Base-by-base conservation (phyloP, 2,888 invertebrate species). In the Trissolcus japonicus region DNA sequence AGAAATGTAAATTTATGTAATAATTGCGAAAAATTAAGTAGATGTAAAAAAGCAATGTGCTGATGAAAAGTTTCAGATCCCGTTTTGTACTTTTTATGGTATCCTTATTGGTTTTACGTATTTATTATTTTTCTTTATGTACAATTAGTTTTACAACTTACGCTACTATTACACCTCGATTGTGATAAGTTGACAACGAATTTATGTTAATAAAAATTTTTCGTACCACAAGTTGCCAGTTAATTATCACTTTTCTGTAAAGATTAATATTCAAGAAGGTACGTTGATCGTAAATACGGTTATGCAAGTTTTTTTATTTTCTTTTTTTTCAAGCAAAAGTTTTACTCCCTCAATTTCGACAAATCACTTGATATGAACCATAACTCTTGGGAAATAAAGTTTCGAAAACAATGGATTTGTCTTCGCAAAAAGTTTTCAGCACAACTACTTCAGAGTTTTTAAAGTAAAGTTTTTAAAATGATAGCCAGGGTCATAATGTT, bases 351-450 rank as follows among this genome's bases (percentile, higher is more conserved):
- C 50, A 14, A 14, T 69, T 46, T 69, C 56, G 51, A 51, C 55
- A 69, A 69, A 62, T 56, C 61, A 62, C 60, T 65, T 73, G 66
- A 60, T 69, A 69, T 62, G 51, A 62, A 62, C 66, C 19, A 54
- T 73, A 66, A 60, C 54, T 66, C 25, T 51, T 14, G 17, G 25
- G 53, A 43, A 60, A 59, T 73, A 60, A 66, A 66, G 59, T 73
- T 73, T 59, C 40, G 17, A 43, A 50, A 66, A 65, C 54, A 66
- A 66, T 46, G 60, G 59, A 60, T 65, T 59, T 53, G 25, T 65
- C 53, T 46, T 54, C 40, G 13, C 48, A 25, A 61, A 40, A 69
- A 61, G 53, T 69, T 69, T 21, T 35, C 17, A 14, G 13, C 14
- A 48, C 17, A 25, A 54, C 53, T 61, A 46, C 48, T 68, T 55